Evolutionary conservation across 1,140 invertebrate species (phyloP).

Genomic region (Propsilocerus akamusi): DNA sequence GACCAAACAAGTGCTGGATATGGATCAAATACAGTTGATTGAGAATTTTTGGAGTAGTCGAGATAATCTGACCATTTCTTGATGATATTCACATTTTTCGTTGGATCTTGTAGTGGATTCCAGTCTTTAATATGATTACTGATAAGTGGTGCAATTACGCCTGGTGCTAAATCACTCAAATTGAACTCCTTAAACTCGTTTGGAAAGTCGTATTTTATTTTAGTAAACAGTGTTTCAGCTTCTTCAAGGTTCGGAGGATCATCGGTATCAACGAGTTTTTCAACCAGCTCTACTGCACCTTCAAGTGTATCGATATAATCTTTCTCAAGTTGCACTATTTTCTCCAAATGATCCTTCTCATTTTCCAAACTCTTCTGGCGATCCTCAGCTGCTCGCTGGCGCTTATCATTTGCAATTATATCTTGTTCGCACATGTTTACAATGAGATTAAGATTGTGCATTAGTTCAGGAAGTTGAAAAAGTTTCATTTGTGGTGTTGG

Average conservation of each 20-base stretch:
- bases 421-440: conserved; percentile 89
- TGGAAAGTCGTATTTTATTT: conserved; percentile 37
- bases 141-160: conserved; percentile 42
- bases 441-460: conserved; percentile 80
- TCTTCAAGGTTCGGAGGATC: conserved; percentile 27
- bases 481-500: conserved; percentile 35
- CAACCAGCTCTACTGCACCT: conserved; percentile 46
- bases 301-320: conserved; percentile 54
- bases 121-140: conserved; percentile 48
- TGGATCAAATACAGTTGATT: conserved; percentile 41
- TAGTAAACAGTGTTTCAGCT: conserved; percentile 50
- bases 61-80: conserved; percentile 49
- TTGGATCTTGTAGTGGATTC: conserved; percentile 49
- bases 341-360: conserved; percentile 53
- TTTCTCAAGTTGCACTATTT: conserved; percentile 54
- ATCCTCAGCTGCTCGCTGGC: conserved; percentile 56
- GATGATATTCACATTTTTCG: conserved; percentile 41
- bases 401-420: conserved; percentile 76
- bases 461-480: conserved; percentile 71
- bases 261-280: conserved; percentile 27
- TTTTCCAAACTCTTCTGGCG: conserved; percentile 56
- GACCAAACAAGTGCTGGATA: conserved; percentile 77
- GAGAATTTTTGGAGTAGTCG: conserved; percentile 20
- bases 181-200: conserved; percentile 38
- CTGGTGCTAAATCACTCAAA: conserved; percentile 40